phyloP scores from a whole-genome alignment of 1,140 invertebrate species.

The Aphelinus certus region DNA sequence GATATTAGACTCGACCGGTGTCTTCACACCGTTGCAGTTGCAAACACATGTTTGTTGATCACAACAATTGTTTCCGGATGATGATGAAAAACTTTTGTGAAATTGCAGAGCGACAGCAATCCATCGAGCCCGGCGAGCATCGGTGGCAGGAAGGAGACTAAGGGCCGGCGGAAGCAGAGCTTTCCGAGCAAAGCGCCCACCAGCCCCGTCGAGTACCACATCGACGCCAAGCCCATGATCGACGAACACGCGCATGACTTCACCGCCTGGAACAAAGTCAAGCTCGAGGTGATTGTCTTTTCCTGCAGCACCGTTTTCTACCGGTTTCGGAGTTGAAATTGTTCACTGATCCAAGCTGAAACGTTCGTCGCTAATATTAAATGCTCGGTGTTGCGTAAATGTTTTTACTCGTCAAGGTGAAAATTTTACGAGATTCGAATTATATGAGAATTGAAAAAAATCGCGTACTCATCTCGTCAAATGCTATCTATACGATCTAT shows the following conservation, averaged over 20 bases:
- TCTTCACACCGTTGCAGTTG: not conserved
- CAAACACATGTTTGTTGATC: constrained; percentile 7
- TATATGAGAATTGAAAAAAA: no score
- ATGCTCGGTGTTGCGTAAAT: no score
- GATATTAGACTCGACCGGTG: not conserved
- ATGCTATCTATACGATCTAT: no score
- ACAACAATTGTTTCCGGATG: no score
- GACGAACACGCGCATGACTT: constrained; percentile 64
- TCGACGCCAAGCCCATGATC: constrained; percentile 38
- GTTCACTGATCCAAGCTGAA: no score
- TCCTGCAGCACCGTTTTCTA: not conserved
- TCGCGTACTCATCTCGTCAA: no score
- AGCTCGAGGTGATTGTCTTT: constrained; percentile 48
- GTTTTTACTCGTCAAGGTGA: no score
- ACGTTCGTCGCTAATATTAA: no score
- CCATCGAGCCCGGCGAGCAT: constrained; percentile 63
- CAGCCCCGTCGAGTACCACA: constrained; percentile 60
- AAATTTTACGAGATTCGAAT: no score
- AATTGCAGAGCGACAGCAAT: constrained; percentile 55
- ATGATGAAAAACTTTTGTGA: no score
- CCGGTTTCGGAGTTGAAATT: constrained; percentile 4
- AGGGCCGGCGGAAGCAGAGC: constrained; percentile 77
- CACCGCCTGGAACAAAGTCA: constrained; percentile 61
- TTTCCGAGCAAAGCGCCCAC: constrained; percentile 75
- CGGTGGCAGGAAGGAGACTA: constrained; percentile 65